A percentile compares a stretch with the other conserved stretches of the same genome.
These are phyloP conservation scores for Tragelaphus imberbis DNA, from an alignment of 2,113 vertebrate species.

Conservation along the genomic window DNA sequence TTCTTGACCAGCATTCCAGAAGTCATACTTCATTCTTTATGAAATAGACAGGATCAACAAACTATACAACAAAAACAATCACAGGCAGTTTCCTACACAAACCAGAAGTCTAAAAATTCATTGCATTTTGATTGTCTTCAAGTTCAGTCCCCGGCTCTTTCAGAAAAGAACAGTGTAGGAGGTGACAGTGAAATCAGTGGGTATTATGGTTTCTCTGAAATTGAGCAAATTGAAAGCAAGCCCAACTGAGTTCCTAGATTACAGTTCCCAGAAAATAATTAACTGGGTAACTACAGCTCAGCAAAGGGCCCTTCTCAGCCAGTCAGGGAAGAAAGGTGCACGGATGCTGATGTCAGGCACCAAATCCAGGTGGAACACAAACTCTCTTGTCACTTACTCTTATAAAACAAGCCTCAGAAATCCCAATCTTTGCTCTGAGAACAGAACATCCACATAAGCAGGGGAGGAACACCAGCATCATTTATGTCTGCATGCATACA, in stretches of 20 bases:
- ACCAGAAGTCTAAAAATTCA: background rate
- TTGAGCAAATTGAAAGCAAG: slow-evolving; percentile 9
- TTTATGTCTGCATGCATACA: background rate
- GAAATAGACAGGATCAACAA: background rate
- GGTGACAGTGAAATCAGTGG: background rate
- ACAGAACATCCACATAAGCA: background rate
- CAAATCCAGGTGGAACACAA: background rate
- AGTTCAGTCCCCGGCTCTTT: background rate
- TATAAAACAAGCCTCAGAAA: background rate
- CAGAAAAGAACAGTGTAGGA: background rate
- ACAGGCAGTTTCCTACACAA: background rate
- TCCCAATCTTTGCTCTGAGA: background rate
- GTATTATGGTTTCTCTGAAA: slow-evolving; percentile 2
- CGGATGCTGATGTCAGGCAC: fast-evolving
- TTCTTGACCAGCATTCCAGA: background rate
- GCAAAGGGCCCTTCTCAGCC: background rate
- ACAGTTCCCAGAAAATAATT: slow-evolving; percentile 16
- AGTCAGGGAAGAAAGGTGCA: background rate
- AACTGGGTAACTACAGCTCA: background rate
- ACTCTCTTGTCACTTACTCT: background rate
- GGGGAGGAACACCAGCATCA: background rate
- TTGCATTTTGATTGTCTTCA: background rate
- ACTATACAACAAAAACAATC: background rate
- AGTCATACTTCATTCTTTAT: background rate
- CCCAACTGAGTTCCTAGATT: background rate